These are phyloP conservation scores for Acanthosepion lycidas DNA, from an alignment of 2,888 invertebrate species.

Conservation along the genomic window DNA sequence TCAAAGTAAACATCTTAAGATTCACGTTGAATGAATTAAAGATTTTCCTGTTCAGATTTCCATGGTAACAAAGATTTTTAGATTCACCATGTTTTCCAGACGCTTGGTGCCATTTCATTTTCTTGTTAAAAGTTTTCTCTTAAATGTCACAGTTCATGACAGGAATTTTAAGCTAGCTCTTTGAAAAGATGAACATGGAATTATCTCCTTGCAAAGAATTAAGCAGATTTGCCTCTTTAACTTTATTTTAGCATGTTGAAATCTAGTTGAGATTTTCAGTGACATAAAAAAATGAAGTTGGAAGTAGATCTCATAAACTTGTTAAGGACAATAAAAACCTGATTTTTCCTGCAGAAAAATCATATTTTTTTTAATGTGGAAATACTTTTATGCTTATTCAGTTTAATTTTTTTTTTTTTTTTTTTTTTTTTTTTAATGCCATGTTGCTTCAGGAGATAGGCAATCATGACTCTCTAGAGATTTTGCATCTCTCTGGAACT, in stretches of 20 bases:
- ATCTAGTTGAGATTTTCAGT: not conserved
- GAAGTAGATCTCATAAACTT: not conserved
- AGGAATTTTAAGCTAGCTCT: not conserved
- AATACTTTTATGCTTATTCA: no score
- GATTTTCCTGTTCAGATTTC: not conserved
- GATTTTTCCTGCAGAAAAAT: no score
- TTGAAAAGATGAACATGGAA: not conserved
- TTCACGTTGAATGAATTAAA: not conserved
- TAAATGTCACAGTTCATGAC: not conserved
- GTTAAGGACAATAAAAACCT: no score
- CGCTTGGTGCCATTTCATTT: not conserved
- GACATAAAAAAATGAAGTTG: not conserved
- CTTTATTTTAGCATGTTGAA: not conserved
- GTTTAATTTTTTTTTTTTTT: no score
- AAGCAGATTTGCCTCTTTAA: not conserved
- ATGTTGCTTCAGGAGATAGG: no score
- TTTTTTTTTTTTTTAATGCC: no score
- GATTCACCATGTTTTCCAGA: not conserved
- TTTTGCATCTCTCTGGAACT: no score
- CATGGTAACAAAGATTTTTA: not conserved
- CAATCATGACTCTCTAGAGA: no score
- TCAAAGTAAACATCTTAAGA: not conserved
- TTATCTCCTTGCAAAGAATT: conserved; percentile 17
- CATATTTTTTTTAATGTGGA: no score
- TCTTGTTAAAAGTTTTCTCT: not conserved